A percentile compares a stretch with the other conserved stretches of the same genome.
These are phyloP conservation scores for Henricia sp. DNA, from an alignment of 53 echinoderm and acorn worm genomes.

Conservation along the genomic window DNA sequence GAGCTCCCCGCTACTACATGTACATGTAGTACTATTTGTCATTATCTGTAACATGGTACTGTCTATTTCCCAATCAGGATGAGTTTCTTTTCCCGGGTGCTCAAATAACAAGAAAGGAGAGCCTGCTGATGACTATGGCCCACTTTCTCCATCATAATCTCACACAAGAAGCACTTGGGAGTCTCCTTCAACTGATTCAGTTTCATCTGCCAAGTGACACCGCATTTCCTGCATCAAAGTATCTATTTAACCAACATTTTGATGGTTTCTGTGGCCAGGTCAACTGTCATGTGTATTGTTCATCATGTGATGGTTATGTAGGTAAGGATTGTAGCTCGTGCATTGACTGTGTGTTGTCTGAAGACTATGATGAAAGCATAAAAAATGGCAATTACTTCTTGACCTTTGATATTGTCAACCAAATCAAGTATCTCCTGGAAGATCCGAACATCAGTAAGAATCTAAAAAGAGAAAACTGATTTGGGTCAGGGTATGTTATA, in stretches of 20 bases:
- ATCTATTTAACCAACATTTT: constrained; percentile 21
- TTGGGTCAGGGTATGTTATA: too few relatives aligned
- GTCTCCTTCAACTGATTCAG: constrained; percentile 7
- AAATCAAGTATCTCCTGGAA: constrained; percentile 13
- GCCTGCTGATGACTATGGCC: constrained; percentile 22
- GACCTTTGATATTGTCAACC: not conserved
- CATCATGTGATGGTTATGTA: constrained; percentile 18
- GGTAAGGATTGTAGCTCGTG: constrained; percentile 1
- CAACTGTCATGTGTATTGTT: constrained; percentile 15
- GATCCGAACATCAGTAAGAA: constrained; percentile 9
- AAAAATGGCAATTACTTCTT: constrained; percentile 22
- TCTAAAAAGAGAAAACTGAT: not conserved
- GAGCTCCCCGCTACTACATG: too few relatives aligned
- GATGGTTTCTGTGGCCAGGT: not conserved
- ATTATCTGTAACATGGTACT: too few relatives aligned
- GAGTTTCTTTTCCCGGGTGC: constrained; percentile 4
- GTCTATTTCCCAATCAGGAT: constrained; percentile 2
- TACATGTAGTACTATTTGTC: too few relatives aligned
- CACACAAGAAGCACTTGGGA: not conserved
- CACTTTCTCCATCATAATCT: constrained; percentile 18
- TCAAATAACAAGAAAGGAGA: constrained; percentile 30
- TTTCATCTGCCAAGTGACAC: constrained; percentile 17
- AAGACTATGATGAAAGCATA: constrained; percentile 5
- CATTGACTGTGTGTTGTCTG: not conserved
- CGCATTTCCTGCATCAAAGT: constrained; percentile 8